Conservation (phyloP, 37 sponge, comb jelly and placozoan genomes). For the Petrosia ficiformis region DNA sequence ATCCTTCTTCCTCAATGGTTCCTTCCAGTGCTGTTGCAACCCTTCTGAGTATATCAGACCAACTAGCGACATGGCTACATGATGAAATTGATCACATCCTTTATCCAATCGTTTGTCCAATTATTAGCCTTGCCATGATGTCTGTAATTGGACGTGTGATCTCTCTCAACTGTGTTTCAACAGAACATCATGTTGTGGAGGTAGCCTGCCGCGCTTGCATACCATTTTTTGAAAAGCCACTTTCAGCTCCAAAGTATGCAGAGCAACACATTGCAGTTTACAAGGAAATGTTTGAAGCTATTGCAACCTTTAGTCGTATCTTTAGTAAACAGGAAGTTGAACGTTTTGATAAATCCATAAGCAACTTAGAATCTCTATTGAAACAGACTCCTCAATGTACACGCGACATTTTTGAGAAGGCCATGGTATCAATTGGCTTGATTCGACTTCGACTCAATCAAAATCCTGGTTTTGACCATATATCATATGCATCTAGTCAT, state of each 20-base stretch:
- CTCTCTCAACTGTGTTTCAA: background rate
- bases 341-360: too few relatives aligned
- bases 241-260: slow-evolving; percentile 1
- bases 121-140: slow-evolving; percentile 11
- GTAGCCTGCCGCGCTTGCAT: background rate
- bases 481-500: too few relatives aligned
- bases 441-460: too few relatives aligned
- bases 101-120: slow-evolving; percentile 22
- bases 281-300: too few relatives aligned
- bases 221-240: slow-evolving; percentile 12
- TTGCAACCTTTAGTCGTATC: too few relatives aligned
- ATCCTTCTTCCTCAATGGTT: slow-evolving; percentile 16
- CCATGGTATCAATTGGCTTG: too few relatives aligned
- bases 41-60: background rate
- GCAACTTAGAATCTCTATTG: too few relatives aligned
- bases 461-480: too few relatives aligned
- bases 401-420: too few relatives aligned
- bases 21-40: background rate
- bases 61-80: slow-evolving; percentile 9
- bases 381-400: too few relatives aligned
- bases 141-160: background rate
- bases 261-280: background rate
- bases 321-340: too few relatives aligned
- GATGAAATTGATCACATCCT: slow-evolving; percentile 8
- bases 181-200: slow-evolving; percentile 1